Base-by-base conservation (phyloP, 2,888 invertebrate species). In the Cotesia congregata region DNA sequence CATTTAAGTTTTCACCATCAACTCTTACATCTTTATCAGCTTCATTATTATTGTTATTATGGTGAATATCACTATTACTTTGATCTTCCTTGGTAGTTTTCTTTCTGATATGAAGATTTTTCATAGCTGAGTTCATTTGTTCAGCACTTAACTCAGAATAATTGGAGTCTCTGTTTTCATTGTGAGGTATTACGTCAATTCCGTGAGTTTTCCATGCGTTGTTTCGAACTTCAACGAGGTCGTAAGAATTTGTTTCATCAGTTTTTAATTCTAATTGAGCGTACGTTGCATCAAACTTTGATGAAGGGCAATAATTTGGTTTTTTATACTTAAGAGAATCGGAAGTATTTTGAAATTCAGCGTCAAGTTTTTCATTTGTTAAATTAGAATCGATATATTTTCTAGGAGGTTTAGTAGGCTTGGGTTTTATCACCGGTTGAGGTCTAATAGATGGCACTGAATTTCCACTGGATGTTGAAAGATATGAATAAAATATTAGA, bases 191-290 rank as follows among this genome's bases (percentile, higher is more conserved):
- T 72, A 94, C 93, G 85, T 93, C 93, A 20, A 95, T 91, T 0
- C 96, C 96, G 78, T 95, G 91, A 0, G 95, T 95, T 86, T 93
- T 93, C 96, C 96, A 96, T 6, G 96, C 96, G 83, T 96, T 94
- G 83, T 92, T 94, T 78, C 95, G 91, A 5, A 94, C 92, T 90
- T 95, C 95, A 39, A 96, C 93, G 85, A 93, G 92, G 85, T 96
- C 96, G 88, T 96, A 96, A 84, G 93, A 92, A 81, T 92, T 92
- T 78, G 91, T 90, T 77, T 91, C 91, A 4, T 91, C 90, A 62
- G 90, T 89, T 40, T 87, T 85, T 82, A 90, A 80, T 67, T 72
- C 75, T 7, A 74, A 80, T 39, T 77, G 83, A 75, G 75, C 78
- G 9, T 76, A 80, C 67, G 85, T 88, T 20, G 84, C 78, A 2